These are phyloP conservation scores for Andrena bicolor DNA, from an alignment of 2,888 invertebrate species.

Conservation along the genomic window DNA sequence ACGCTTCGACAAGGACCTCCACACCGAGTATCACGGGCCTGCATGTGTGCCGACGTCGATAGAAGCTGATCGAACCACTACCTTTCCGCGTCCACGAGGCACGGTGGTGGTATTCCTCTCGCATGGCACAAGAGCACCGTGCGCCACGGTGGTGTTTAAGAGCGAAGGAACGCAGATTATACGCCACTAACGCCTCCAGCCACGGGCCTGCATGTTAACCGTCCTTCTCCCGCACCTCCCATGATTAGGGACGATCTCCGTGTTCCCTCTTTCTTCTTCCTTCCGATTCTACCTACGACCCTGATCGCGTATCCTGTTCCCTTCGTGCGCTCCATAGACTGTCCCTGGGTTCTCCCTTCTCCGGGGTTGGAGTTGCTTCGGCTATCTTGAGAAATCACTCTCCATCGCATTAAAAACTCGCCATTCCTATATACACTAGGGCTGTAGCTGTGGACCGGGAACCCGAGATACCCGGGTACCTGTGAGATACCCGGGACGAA, in stretches of 20 bases:
- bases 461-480: too few relatives aligned
- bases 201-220: slow-evolving; percentile 74
- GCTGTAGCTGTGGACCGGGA: too few relatives aligned
- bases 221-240: slow-evolving; percentile 65
- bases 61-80: slow-evolving; percentile 24
- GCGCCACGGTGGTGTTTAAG: slow-evolving; percentile 64
- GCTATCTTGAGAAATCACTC: too few relatives aligned
- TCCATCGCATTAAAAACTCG: slow-evolving; percentile 16
- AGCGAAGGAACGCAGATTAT: slow-evolving; percentile 78
- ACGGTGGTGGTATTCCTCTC: slow-evolving; percentile 32
- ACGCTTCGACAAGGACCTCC: slow-evolving; percentile 26
- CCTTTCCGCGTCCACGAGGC: slow-evolving; percentile 17
- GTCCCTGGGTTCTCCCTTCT: slow-evolving; percentile 13
- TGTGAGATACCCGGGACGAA: too few relatives aligned
- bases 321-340: slow-evolving; percentile 16
- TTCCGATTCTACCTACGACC: slow-evolving; percentile 37
- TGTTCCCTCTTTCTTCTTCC: slow-evolving; percentile 45
- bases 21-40: slow-evolving; percentile 26
- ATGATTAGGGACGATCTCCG: slow-evolving; percentile 57
- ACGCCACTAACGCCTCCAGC: slow-evolving; percentile 76
- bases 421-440: slow-evolving; percentile 24
- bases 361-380: not conserved
- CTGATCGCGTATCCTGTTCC: slow-evolving; percentile 47
- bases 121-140: slow-evolving; percentile 36
- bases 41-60: slow-evolving; percentile 23